These are phyloP conservation scores for Drosophila paranaensis DNA, from an alignment of 2,888 invertebrate genomes.

Conservation along the genomic window DNA sequence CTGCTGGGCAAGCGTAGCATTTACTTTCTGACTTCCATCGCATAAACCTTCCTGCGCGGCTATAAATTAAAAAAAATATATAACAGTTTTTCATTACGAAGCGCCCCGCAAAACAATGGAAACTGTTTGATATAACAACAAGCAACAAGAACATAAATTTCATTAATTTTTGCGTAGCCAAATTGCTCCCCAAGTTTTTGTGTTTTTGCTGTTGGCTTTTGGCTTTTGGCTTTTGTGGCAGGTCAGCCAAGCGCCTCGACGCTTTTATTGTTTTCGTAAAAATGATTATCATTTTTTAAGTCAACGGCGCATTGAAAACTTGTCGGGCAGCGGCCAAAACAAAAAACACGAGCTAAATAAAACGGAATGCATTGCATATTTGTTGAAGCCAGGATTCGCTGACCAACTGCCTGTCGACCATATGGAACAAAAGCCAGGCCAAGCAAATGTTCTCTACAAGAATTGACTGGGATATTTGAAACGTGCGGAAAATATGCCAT, in stretches of 20 bases:
- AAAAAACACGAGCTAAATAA: conserved; percentile 16
- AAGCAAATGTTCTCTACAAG: conserved; percentile 10
- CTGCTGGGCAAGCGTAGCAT: conserved; percentile 28
- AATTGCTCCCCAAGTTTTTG: conserved; percentile 57
- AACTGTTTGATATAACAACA: conserved; percentile 45
- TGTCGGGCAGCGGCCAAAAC: neutral
- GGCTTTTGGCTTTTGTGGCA: conserved; percentile 21
- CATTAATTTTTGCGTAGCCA: conserved; percentile 61
- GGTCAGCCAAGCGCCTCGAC: conserved; percentile 47
- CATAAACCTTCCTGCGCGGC: conserved; percentile 37
- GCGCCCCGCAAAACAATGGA: conserved; percentile 45
- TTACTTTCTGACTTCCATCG: conserved; percentile 32
- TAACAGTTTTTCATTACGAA: conserved; percentile 33
- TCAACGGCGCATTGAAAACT: conserved; percentile 36
- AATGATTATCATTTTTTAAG: conserved; percentile 64
- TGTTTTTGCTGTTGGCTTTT: neutral
- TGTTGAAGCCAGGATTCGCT: conserved; percentile 18
- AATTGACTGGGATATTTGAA: no score
- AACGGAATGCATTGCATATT: conserved; percentile 48
- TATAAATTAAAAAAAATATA: conserved; percentile 62
- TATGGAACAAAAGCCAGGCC: conserved; percentile 27
- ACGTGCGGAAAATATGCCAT: no score
- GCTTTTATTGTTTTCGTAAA: conserved; percentile 65
- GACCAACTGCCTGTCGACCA: conserved; percentile 33
- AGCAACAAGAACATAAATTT: conserved; percentile 59